phyloP scores from a whole-genome alignment of 1,140 invertebrate species.

The Magallana ariakensis region DNA sequence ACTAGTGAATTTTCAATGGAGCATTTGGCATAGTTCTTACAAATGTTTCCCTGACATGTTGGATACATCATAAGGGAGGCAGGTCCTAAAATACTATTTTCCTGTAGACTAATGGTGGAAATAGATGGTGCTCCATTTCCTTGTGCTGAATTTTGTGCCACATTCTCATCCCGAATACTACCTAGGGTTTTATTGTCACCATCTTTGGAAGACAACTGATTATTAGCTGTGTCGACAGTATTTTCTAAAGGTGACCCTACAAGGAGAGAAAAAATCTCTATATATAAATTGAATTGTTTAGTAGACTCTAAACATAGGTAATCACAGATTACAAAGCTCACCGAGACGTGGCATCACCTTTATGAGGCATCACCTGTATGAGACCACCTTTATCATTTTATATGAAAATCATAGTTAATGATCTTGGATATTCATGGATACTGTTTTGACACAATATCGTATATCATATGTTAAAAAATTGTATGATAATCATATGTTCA shows the following conservation, averaged over 20 bases:
- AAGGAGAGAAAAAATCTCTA: neutral
- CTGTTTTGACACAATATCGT: no score
- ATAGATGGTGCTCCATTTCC: neutral
- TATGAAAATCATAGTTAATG: no score
- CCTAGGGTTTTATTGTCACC: neutral
- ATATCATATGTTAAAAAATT: no score
- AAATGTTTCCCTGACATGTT: constrained; percentile 74
- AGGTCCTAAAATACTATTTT: neutral
- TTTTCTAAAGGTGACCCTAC: neutral
- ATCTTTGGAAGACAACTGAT: neutral
- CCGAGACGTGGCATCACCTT: no score
- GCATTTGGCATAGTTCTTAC: constrained; percentile 72
- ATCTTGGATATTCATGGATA: no score
- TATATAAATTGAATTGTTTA: neutral
- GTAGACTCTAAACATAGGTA: no score
- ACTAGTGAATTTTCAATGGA: constrained; percentile 54
- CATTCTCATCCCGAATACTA: neutral
- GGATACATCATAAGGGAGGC: constrained; percentile 60
- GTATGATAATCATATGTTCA: no score
- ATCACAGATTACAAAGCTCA: no score
- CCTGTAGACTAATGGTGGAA: neutral
- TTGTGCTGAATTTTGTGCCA: neutral
- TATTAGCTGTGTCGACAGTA: neutral
- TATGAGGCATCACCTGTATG: no score
- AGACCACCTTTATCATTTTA: no score